phyloP scores from a whole-genome alignment of 2,888 invertebrate species.

The Macaria liturata region DNA sequence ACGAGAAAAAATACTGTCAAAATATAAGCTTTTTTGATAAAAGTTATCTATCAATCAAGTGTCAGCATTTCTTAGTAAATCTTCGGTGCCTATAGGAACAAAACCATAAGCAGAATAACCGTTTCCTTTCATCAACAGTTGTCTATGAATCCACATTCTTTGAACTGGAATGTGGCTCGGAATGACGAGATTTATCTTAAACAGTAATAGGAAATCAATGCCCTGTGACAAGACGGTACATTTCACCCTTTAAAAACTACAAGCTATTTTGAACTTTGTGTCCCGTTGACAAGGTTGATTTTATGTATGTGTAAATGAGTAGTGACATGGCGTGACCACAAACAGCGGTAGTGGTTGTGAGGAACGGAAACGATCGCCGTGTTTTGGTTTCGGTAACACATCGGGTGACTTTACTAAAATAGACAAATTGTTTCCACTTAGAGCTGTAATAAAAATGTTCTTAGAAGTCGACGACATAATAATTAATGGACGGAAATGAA shows the following conservation, averaged over 20 bases:
- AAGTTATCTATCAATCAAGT: too few species aligned
- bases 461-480: too few species aligned
- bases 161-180: conserved; percentile 23
- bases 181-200: conserved; percentile 30
- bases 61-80: too few species aligned
- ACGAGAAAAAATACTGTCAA: too few species aligned
- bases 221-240: conserved; percentile 26
- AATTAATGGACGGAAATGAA: too few species aligned
- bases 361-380: conserved; percentile 28
- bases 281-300: background rate
- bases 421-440: conserved; percentile 12
- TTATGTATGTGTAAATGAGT: conserved; percentile 3
- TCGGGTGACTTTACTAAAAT: conserved; percentile 19
- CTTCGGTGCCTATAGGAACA: too few species aligned
- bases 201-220: conserved; percentile 37
- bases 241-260: conserved; percentile 6
- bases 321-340: conserved; percentile 33
- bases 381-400: conserved; percentile 29
- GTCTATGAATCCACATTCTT: conserved; percentile 38
- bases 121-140: conserved; percentile 23
- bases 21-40: too few species aligned
- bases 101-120: conserved; percentile 1
- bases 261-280: conserved; percentile 11
- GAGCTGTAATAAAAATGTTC: background rate
- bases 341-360: conserved; percentile 24